Conservation (phyloP, 2,797 vertebrate genomes). For the Pangasius mekongensis region DNA sequence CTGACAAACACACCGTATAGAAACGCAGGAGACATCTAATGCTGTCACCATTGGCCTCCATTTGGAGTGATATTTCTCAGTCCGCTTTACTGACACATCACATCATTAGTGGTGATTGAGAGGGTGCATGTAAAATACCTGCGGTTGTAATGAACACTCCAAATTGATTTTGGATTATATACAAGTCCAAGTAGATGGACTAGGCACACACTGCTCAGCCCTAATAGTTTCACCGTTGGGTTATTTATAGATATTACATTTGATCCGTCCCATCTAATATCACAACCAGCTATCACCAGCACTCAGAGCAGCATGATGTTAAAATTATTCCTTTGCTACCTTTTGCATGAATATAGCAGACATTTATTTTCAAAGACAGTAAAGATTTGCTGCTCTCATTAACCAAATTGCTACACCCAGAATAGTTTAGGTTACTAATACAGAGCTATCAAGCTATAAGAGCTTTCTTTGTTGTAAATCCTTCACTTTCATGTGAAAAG, state of each 20-base stretch:
- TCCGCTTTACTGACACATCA: background rate
- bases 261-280: background rate
- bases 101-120: background rate
- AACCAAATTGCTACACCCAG: background rate
- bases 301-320: background rate
- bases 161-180: constrained; percentile 2
- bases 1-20: constrained; percentile 2
- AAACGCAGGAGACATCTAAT: background rate
- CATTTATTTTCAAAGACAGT: constrained; percentile 1
- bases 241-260: constrained; percentile 5
- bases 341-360: background rate
- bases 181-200: background rate
- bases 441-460: background rate
- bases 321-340: background rate
- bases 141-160: background rate
- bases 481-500: background rate
- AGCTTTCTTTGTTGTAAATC: background rate
- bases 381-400: background rate
- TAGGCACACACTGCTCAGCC: background rate
- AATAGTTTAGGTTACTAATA: background rate
- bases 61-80: background rate
- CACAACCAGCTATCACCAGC: background rate
- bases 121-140: background rate
- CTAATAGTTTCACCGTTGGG: background rate
- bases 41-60: background rate